Evolutionary conservation across 1,140 invertebrate species (phyloP), one percentile per base, ranked within the genome.

Genomic region (Dinothrombium tinctorium): DNA sequence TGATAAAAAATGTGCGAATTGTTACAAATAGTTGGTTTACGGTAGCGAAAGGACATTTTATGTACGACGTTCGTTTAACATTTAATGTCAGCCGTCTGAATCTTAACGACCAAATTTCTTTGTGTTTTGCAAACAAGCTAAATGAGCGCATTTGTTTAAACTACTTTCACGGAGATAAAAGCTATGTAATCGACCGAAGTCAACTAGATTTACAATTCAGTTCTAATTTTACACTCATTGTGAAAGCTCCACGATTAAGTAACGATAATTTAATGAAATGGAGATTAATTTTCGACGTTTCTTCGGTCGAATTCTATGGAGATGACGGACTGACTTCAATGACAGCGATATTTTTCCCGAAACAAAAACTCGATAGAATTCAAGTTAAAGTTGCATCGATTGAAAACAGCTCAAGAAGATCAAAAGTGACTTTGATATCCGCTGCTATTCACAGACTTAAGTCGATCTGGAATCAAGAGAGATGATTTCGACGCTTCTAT

Each of bases 321-420:
- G 41, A 42, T 23, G 21, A 42, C 9, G 41, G 41, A 7, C 14
- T 42, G 4, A 29, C 24, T 26, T 4, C 14, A 2, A 14, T 42
- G 12, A 37, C 41, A 4, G 22, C 5, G 22, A 7, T 28, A 8
- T 12, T 24, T 36, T 42, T 19, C 28, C 33, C 41, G 12, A 42
- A n/a, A 4, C 7, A 40, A 28, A 9, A 12, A 3, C 26, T n/a
- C 15, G 19, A 35, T 19, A 11, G 11, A 4, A 4, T 35, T 11
- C 22, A 17, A 35, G 8, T 35, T 19, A 21, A 19, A 35, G 9
- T 8, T 1, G 15, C 14, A 11, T n/a, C n/a, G n/a, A n/a, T n/a
- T n/a, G n/a, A n/a, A n/a, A n/a, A n/a, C n/a, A n/a, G n/a, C n/a
- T n/a, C n/a, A n/a, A n/a, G n/a, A n/a, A n/a, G n/a, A n/a, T n/a